phyloP scores from a whole-genome alignment of 2,113 vertebrate genomes.

The Neoarius graeffei region DNA sequence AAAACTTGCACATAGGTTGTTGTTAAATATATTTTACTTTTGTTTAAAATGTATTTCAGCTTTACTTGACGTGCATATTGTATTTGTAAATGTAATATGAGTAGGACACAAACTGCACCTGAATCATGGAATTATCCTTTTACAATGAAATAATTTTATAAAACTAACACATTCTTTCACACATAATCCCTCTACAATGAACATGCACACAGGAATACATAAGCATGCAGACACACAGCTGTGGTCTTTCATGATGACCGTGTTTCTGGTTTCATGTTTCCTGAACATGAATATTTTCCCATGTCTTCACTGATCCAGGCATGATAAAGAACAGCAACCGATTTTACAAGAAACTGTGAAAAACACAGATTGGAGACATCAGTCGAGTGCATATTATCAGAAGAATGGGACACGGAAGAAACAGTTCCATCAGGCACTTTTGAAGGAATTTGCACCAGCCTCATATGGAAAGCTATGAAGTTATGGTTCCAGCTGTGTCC shows the following conservation, averaged over 20 bases:
- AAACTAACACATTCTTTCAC: background rate
- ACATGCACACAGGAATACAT: background rate
- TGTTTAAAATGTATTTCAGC: background rate
- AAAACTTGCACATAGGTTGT: background rate
- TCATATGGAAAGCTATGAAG: background rate
- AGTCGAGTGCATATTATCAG: background rate
- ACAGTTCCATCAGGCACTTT: background rate
- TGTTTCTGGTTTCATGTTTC: constrained; percentile 41
- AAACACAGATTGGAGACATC: constrained; percentile 26
- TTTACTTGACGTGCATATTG: background rate
- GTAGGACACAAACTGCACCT: background rate
- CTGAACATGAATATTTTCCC: constrained; percentile 50
- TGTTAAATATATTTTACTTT: background rate
- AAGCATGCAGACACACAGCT: constrained; percentile 17
- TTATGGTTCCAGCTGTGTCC: constrained; percentile 10
- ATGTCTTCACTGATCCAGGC: constrained; percentile 28
- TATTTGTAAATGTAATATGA: background rate
- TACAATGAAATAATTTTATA: background rate
- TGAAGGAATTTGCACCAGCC: background rate
- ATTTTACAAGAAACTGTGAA: constrained; percentile 38
- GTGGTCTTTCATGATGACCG: constrained; percentile 21
- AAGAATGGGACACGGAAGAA: background rate
- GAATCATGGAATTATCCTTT: background rate
- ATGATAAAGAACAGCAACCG: constrained; percentile 49
- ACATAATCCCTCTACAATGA: background rate